These are phyloP conservation scores for Pheosia tremula DNA, from an alignment of 2,888 invertebrate genomes.

Conservation along the genomic window DNA sequence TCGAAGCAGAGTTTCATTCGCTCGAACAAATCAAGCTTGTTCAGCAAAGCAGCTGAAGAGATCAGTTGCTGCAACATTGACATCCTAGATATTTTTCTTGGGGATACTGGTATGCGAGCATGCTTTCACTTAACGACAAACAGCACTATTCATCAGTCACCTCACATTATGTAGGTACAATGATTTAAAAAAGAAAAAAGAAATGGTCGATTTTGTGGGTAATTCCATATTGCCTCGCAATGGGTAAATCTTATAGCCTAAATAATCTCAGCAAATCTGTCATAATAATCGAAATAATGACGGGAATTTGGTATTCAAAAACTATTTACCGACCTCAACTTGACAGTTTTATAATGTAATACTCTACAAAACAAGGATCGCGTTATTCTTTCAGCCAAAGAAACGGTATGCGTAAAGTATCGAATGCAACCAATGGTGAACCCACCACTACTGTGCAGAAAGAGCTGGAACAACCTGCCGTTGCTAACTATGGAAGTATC, in stretches of 20 bases:
- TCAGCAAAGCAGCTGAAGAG: slow-evolving; percentile 22
- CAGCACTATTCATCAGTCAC: too few relatives aligned
- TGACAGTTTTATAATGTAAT: too few relatives aligned
- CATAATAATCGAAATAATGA: too few relatives aligned
- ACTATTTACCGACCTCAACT: too few relatives aligned
- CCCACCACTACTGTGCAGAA: slow-evolving; percentile 45
- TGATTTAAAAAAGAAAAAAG: too few relatives aligned
- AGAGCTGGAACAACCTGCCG: slow-evolving; percentile 75
- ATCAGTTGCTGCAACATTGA: slow-evolving; percentile 69
- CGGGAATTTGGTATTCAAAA: too few relatives aligned
- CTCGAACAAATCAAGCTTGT: slow-evolving; percentile 22
- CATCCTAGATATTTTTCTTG: slow-evolving; percentile 49
- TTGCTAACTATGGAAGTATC: slow-evolving; percentile 58
- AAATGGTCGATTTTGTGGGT: too few relatives aligned
- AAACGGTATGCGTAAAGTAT: slow-evolving; percentile 55
- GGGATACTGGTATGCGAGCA: slow-evolving; percentile 1
- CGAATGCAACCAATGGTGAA: slow-evolving; percentile 62
- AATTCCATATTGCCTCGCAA: too few relatives aligned
- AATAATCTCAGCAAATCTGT: too few relatives aligned
- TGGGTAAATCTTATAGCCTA: too few relatives aligned
- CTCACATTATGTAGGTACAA: too few relatives aligned
- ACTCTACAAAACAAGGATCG: not conserved
- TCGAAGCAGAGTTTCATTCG: slow-evolving; percentile 9
- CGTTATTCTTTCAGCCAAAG: slow-evolving; percentile 46
- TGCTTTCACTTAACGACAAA: not conserved